Percentiles rank a stretch among this genome's conserved stretches.
These are phyloP conservation scores for Microctonus brassicae DNA, from an alignment of 2,888 invertebrate genomes.

Conservation along the genomic window DNA sequence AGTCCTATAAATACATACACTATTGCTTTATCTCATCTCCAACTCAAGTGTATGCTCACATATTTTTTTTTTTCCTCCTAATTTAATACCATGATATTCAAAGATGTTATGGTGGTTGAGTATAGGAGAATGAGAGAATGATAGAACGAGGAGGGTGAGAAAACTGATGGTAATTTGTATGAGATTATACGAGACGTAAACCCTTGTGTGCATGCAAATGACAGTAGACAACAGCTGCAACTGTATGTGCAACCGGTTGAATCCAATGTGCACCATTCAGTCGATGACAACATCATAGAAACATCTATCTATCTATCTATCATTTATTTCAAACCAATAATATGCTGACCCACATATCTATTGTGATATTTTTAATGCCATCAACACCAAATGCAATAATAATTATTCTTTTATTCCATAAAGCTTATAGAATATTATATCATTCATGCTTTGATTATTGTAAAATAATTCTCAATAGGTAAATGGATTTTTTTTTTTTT, in stretches of 20 bases:
- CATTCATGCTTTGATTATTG: no score
- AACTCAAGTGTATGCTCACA: background rate
- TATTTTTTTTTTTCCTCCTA: no score
- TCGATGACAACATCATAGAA: background rate
- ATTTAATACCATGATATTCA: no score
- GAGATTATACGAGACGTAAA: slow-evolving; percentile 9
- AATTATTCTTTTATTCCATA: no score
- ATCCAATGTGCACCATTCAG: background rate
- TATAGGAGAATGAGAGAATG: background rate
- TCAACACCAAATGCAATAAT: no score
- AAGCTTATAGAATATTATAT: background rate
- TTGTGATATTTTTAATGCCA: background rate
- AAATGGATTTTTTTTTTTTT: background rate
- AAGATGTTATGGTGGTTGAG: background rate
- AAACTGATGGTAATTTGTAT: background rate
- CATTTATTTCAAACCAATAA: background rate
- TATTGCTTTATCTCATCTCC: slow-evolving; percentile 32
- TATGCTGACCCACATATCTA: background rate
- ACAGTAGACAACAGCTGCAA: slow-evolving; percentile 5
- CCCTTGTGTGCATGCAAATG: background rate
- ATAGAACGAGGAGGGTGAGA: background rate
- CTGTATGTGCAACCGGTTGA: slow-evolving; percentile 3
- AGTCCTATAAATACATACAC: background rate
- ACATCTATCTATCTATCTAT: background rate
- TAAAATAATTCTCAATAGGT: no score